These are phyloP conservation scores for Axea sp. DNA, from an alignment of 2,888 invertebrate species.

Conservation along the genomic window DNA sequence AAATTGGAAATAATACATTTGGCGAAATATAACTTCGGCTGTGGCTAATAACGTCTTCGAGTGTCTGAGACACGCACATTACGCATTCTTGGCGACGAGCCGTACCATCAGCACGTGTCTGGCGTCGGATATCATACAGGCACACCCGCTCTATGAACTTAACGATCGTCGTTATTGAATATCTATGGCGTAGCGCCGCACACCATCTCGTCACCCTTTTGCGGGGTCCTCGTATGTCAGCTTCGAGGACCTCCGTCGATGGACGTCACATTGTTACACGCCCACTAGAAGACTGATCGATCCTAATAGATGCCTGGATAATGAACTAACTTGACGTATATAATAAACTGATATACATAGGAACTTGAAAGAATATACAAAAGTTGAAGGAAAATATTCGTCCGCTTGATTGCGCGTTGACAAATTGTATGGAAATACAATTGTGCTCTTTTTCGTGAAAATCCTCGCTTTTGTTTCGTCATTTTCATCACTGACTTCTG, in stretches of 20 bases:
- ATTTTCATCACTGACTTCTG: too few relatives aligned
- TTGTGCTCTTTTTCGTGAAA: too few relatives aligned
- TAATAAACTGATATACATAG: conserved; percentile 42
- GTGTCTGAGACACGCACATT: conserved; percentile 61
- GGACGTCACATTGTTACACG: conserved; percentile 67
- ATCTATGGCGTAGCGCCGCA: conserved; percentile 64
- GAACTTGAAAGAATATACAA: conserved; percentile 3
- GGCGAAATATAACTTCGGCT: conserved; percentile 34
- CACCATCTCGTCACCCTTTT: conserved; percentile 64
- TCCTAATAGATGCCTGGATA: conserved; percentile 73
- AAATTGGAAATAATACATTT: too few relatives aligned
- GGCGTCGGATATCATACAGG: conserved; percentile 74
- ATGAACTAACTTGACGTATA: conserved; percentile 65
- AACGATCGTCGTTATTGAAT: conserved; percentile 78
- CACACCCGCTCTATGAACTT: conserved; percentile 64
- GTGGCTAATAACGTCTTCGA: conserved; percentile 46
- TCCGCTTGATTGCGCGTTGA: background rate
- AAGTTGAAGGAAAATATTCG: background rate
- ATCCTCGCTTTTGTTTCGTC: too few relatives aligned
- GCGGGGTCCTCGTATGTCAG: conserved; percentile 71
- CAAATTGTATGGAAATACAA: conserved; percentile 3
- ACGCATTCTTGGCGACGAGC: conserved; percentile 66
- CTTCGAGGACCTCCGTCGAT: conserved; percentile 67
- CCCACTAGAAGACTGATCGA: conserved; percentile 75
- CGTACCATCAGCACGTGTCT: conserved; percentile 74